These are phyloP conservation scores for Conomelus anceps DNA, from an alignment of 2,888 invertebrate species.

Conservation along the genomic window DNA sequence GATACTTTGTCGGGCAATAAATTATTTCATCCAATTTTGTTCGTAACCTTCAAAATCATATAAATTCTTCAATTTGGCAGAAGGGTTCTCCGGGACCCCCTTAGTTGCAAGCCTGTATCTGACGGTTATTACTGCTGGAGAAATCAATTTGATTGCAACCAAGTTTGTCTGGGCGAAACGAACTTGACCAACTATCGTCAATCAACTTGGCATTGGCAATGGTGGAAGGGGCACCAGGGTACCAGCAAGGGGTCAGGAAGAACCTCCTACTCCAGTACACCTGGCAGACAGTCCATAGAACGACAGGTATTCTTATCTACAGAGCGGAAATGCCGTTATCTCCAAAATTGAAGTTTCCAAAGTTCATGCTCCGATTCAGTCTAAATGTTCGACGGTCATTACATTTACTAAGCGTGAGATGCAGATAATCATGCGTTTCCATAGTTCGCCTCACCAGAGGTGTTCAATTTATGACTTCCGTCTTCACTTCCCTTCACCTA, in stretches of 20 bases:
- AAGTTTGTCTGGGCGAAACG: not conserved
- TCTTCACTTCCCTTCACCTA: not conserved
- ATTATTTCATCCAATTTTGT: not conserved
- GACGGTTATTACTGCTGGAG: not conserved
- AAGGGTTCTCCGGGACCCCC: not conserved
- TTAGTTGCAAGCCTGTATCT: not conserved
- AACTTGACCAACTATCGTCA: not conserved
- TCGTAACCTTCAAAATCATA: not conserved
- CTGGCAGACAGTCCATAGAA: not conserved
- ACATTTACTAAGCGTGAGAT: not conserved
- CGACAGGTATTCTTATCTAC: not conserved
- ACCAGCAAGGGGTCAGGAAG: not conserved
- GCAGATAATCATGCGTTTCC: not conserved
- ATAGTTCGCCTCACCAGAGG: not conserved
- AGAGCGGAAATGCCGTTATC: not conserved
- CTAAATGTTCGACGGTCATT: not conserved
- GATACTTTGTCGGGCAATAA: not conserved
- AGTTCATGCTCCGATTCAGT: not conserved
- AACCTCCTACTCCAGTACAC: not conserved
- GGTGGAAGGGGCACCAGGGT: not conserved
- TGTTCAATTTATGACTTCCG: not conserved
- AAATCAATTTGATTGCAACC: not conserved
- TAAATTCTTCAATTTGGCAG: too few relatives aligned
- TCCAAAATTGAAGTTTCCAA: not conserved
- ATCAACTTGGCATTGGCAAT: not conserved